A percentile compares a stretch with the other conserved stretches of the same genome.
Evolutionary conservation across 2,888 invertebrate species (phyloP).

Genomic region (Synergus itoensis): DNA sequence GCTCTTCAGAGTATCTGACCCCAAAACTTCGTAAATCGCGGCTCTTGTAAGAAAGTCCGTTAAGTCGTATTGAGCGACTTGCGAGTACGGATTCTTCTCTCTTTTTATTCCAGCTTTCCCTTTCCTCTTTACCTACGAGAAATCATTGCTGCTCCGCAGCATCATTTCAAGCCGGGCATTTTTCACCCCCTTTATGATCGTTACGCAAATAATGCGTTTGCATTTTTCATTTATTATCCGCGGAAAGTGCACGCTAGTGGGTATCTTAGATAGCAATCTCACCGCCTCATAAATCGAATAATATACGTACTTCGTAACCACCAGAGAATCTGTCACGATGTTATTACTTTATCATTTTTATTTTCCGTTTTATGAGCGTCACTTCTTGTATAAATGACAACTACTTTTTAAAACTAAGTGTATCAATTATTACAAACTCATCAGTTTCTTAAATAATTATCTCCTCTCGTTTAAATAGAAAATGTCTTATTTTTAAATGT

Average conservation of each 20-base stretch:
- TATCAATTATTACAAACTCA: not conserved
- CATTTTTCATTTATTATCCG: slow-evolving; percentile 39
- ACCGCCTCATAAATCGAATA: slow-evolving; percentile 39
- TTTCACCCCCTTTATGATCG: slow-evolving; percentile 23
- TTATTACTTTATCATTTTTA: slow-evolving; percentile 40
- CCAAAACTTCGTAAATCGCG: slow-evolving; percentile 57
- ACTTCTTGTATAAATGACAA: slow-evolving; percentile 9
- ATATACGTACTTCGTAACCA: slow-evolving; percentile 35
- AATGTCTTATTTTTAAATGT: not conserved
- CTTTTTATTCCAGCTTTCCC: slow-evolving; percentile 46
- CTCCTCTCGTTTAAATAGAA: too few relatives aligned
- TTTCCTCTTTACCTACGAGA: slow-evolving; percentile 16
- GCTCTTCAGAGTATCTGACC: slow-evolving; percentile 50
- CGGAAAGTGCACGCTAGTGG: slow-evolving; percentile 18
- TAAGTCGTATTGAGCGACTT: slow-evolving; percentile 53
- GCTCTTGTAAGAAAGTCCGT: slow-evolving; percentile 55
- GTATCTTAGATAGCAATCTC: slow-evolving; percentile 36
- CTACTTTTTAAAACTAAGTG: not conserved
- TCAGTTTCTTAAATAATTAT: too few relatives aligned
- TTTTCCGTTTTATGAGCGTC: slow-evolving; percentile 24
- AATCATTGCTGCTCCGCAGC: slow-evolving; percentile 45
- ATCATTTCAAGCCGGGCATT: slow-evolving; percentile 40
- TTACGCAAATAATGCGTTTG: slow-evolving; percentile 42
- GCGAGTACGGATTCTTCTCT: slow-evolving; percentile 42
- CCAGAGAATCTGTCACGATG: slow-evolving; percentile 12